Evolutionary conservation across 2,113 vertebrate species (phyloP), one percentile per base, ranked within the genome.

Genomic region (Zosterops lateralis): DNA sequence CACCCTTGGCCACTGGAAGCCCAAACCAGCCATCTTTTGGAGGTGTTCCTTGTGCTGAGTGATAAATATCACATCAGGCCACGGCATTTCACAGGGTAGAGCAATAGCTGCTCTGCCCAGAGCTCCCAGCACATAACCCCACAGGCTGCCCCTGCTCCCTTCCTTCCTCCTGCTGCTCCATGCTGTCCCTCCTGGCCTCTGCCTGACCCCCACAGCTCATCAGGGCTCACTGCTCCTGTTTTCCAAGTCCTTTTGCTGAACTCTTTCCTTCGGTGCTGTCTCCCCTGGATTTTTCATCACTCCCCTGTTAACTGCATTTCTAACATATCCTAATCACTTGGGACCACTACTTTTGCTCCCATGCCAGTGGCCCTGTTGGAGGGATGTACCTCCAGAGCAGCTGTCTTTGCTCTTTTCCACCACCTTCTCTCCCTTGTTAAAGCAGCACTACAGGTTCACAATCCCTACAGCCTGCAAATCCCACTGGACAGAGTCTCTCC

Each of bases 141-240:
- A 7, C 56, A 21, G 44, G 56, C 84, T 86, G 58, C n/a, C 75
- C 60, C 67, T 57, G 72, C 83, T 93, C 72, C 70, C 57, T 22
- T 67, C 75, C 82, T 95, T 83, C 65, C 75, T 78, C 84, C 89
- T 89, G 50, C 53, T 0, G 14, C 87, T 92, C 91, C 83, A 17
- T 58, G 71, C 67, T 3, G 4, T 13, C 53, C 65, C 84, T 84
- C 82, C 66, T 91, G 93, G 87, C 94, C 95, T 90, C 91, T 89
- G 95, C 65, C 80, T 94, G 80, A 96, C 89, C 86, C 74, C 76
- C 72, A n/a, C 62, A 72, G 25, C 88, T 86, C 93, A 80, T 45
- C 93, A 70, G 36, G 17, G 62, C 85, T 94, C 88, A 20, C 22
- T 83, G 71, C 82, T 95, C 62, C 67, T 47, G 54, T 38, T n/a